phyloP scores from a whole-genome alignment of 2,888 invertebrate genomes.

The Tribolium freemani region DNA sequence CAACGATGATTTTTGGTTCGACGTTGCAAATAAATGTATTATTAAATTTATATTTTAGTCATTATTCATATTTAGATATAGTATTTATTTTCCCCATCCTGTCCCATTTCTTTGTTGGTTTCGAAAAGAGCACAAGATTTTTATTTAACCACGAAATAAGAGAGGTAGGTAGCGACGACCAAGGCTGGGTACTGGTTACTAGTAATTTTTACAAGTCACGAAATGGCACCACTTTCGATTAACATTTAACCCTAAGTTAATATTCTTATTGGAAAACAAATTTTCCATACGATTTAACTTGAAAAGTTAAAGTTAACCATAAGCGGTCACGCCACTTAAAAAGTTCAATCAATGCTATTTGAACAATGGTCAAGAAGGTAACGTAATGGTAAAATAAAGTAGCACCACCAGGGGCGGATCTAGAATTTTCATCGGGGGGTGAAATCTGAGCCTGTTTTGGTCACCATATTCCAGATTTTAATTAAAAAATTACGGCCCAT shows the following conservation, averaged over 20 bases:
- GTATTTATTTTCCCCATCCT: constrained; percentile 54
- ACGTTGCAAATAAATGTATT: constrained; percentile 62
- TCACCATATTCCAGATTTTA: too few relatives aligned
- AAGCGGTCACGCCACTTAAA: background rate
- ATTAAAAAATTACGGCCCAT: too few relatives aligned
- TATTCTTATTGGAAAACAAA: background rate
- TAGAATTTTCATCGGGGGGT: too few relatives aligned
- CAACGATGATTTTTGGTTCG: constrained; percentile 35
- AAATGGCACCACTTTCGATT: background rate
- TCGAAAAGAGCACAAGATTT: constrained; percentile 14
- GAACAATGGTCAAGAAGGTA: constrained; percentile 5
- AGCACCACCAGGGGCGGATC: background rate
- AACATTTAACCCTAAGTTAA: background rate
- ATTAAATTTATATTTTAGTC: constrained; percentile 63
- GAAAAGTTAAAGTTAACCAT: background rate
- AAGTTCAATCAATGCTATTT: background rate
- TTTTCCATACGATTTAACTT: background rate
- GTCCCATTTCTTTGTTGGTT: constrained; percentile 37
- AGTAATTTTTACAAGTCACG: background rate
- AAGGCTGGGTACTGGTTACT: background rate
- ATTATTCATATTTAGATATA: constrained; percentile 61
- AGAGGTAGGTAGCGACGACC: constrained; percentile 41
- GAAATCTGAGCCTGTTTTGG: too few relatives aligned
- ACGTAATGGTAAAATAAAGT: constrained; percentile 12
- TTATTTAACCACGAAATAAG: constrained; percentile 6